Conservation (phyloP, 2,113 vertebrate genomes). For the rabbit (Oryctolagus cuniculus) region DNA sequence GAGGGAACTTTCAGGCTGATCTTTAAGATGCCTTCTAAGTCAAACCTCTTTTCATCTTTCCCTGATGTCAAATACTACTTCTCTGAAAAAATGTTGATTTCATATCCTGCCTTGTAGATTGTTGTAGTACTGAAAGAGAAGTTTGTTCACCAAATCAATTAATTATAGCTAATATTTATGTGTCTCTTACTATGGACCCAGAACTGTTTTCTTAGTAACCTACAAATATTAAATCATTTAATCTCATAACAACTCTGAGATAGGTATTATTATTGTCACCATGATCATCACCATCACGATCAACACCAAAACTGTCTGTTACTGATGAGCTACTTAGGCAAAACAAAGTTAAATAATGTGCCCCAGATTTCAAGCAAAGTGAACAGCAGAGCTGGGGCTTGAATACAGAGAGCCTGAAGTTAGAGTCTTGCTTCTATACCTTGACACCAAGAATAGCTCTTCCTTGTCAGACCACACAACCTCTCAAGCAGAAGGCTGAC, state of each 20-base stretch:
- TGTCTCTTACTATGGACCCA: not conserved
- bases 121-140: not conserved
- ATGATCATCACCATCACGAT: not conserved
- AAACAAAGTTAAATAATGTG: not conserved
- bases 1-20: not conserved
- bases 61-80: not conserved
- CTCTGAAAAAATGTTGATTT: not conserved
- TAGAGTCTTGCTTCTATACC: not conserved
- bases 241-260: not conserved
- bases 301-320: not conserved
- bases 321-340: not conserved
- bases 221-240: not conserved
- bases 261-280: not conserved
- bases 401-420: not conserved
- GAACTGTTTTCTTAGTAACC: not conserved
- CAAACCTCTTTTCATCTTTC: not conserved
- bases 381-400: not conserved
- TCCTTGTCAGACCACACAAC: not conserved
- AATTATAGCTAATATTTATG: not conserved
- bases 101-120: not conserved
- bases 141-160: constrained; percentile 28
- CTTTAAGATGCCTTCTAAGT: not conserved
- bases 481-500: not conserved
- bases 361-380: not conserved
- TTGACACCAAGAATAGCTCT: too few relatives aligned